Percentiles rank a stretch among this genome's conserved stretches.
These are phyloP conservation scores for Porites evermanni DNA, from an alignment of 92 coral and sea anemone genomes.

Conservation along the genomic window DNA sequence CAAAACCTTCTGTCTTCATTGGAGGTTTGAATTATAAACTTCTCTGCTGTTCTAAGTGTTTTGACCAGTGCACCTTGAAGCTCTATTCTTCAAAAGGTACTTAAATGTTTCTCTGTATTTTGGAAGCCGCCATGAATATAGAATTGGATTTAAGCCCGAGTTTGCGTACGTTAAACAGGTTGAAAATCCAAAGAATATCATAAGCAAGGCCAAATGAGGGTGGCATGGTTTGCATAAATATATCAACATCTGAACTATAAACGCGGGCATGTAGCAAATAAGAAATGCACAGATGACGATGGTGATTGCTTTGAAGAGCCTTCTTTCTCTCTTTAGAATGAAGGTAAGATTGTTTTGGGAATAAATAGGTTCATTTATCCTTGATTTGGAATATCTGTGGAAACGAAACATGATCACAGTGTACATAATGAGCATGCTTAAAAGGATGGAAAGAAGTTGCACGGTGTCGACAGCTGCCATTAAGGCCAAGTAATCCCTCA, in stretches of 20 bases:
- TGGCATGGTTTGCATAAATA: conserved; percentile 15
- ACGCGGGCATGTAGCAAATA: conserved; percentile 31
- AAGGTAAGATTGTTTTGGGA: background rate
- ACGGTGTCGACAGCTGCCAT: conserved; percentile 13
- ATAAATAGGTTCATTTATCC: background rate
- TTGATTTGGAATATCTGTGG: background rate
- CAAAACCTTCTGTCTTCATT: background rate
- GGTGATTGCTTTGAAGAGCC: conserved; percentile 10
- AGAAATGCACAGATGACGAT: background rate
- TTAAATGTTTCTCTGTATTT: conserved; percentile 28
- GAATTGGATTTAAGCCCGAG: conserved; percentile 26
- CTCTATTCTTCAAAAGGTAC: conserved; percentile 1
- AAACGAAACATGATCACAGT: conserved; percentile 1
- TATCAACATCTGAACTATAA: conserved; percentile 13
- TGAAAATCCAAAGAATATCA: conserved; percentile 17
- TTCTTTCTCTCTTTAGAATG: background rate
- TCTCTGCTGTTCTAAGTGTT: background rate
- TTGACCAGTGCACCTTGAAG: background rate
- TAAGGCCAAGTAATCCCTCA: background rate
- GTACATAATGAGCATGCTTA: background rate
- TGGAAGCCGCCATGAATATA: conserved; percentile 41
- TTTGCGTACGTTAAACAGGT: conserved; percentile 7
- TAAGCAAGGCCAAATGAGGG: conserved; percentile 16
- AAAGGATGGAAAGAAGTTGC: background rate
- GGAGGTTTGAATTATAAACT: background rate